Percentiles rank a stretch among this genome's conserved stretches.
Evolutionary conservation across 2,888 invertebrate species (phyloP).

Genomic region (Pyralis farinalis): DNA sequence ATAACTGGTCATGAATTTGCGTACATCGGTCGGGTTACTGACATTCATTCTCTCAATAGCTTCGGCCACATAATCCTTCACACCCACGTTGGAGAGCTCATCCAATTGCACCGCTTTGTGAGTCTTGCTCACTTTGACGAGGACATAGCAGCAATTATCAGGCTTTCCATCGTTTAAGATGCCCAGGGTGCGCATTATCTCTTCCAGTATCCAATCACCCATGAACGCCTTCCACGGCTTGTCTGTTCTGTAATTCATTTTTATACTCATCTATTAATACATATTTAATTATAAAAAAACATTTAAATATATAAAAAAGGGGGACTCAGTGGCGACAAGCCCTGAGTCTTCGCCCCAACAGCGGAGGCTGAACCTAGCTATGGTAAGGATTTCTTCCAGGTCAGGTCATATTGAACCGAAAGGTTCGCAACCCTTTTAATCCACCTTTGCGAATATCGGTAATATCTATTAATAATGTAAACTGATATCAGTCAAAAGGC

Average conservation of each 20-base stretch:
- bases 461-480: no score
- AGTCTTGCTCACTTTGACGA: slow-evolving; percentile 83
- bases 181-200: slow-evolving; percentile 90
- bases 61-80: slow-evolving; percentile 84
- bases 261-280: no score
- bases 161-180: slow-evolving; percentile 83
- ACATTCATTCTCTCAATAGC: slow-evolving; percentile 83
- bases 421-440: no score
- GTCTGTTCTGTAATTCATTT: slow-evolving; percentile 58
- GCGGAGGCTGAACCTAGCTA: no score
- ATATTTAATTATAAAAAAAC: no score
- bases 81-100: slow-evolving; percentile 76
- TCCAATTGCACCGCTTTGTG: slow-evolving; percentile 85
- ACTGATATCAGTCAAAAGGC: no score
- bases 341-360: no score
- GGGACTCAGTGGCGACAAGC: no score
- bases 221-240: slow-evolving; percentile 94
- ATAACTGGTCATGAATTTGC: slow-evolving; percentile 89
- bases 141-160: slow-evolving; percentile 88
- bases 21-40: slow-evolving; percentile 86
- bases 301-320: no score
- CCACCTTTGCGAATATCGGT: no score
- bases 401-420: no score
- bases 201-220: slow-evolving; percentile 90
- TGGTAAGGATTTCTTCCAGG: no score